Base-by-base conservation (phyloP, 1,140 invertebrate species). In the Amyelois transitella region DNA sequence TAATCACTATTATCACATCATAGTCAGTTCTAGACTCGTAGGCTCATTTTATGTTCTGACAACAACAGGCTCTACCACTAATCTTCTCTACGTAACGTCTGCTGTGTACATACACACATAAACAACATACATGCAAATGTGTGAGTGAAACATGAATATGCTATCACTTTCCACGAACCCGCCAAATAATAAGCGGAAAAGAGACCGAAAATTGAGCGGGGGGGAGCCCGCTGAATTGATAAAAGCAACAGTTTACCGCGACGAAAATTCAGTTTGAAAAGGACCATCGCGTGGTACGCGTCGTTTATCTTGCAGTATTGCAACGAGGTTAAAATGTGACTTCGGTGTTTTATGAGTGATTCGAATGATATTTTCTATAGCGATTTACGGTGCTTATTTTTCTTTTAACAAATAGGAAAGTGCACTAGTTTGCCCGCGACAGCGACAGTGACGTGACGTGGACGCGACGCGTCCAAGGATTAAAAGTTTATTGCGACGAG, bases 231-330 rank as follows among this genome's bases (percentile, higher is more conserved):
- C 48, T 75, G 80, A 85, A 81, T 80, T 87, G 77, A 85, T 87
- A 87, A 85, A 87, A 87, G 73, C 84, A 84, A 87, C 81, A 75
- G 81, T 77, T 77, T 75, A 72, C 69, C 78, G 65, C 61, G 58
- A 72, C 74, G 66, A 74, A 80, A 84, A 81, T 77, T 87, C 79
- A 87, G 81, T 87, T 81, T 69, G 66, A 52, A 75, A 73, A 71
- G 64, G 70, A 68, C 72, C 69, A 61, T 64, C 64, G 69, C 60
- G 66, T 55, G 63, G 64, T 44, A 60, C 64, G 62, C 69, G 62
- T 72, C 53, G 60, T 53, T 62, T 53, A 51, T 50, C 17, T 66
- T 55, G 44, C 56, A 64, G 57, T 60, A 43, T 44, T 75, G 71
- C 76, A 70, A 55, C 74, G 69, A 72, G 66, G 66, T 60, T 78